Evolutionary conservation across 2,113 vertebrate species (phyloP).

Genomic region (Hydrolagus affinis): DNA sequence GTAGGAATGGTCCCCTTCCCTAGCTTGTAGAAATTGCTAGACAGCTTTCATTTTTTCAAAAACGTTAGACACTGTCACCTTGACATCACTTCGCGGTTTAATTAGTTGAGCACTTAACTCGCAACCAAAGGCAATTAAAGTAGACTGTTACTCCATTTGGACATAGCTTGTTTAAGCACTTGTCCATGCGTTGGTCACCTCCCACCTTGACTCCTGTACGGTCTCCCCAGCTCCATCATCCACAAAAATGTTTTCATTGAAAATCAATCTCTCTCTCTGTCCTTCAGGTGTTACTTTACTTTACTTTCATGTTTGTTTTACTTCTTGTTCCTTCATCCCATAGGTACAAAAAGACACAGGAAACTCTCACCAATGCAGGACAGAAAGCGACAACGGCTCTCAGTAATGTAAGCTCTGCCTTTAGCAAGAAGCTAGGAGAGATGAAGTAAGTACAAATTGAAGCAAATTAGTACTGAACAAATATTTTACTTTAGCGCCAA

Average conservation of each 20-base stretch:
- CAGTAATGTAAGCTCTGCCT: conserved; percentile 78
- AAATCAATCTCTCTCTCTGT: not conserved
- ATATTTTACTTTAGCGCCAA: not conserved
- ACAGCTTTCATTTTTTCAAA: too few species aligned
- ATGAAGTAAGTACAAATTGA: conserved; percentile 69
- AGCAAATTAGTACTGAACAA: not conserved
- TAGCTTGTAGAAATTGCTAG: too few species aligned
- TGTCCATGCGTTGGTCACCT: too few species aligned
- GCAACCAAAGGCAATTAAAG: too few species aligned
- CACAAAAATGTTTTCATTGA: not conserved
- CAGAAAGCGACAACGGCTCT: conserved; percentile 86
- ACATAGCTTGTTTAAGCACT: too few species aligned
- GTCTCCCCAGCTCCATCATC: too few species aligned
- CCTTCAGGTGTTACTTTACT: not conserved
- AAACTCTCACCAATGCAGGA: conserved; percentile 83
- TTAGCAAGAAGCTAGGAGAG: conserved; percentile 87
- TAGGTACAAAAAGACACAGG: conserved; percentile 92
- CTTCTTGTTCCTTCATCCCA: conserved; percentile 37
- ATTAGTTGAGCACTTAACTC: too few species aligned
- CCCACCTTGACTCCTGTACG: too few species aligned
- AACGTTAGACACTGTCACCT: too few species aligned
- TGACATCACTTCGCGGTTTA: too few species aligned
- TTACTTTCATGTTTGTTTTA: not conserved
- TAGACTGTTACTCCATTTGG: too few species aligned
- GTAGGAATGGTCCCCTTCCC: too few species aligned